Conservation (phyloP, 2,888 invertebrate genomes). For the Chromoteleia sp. region DNA sequence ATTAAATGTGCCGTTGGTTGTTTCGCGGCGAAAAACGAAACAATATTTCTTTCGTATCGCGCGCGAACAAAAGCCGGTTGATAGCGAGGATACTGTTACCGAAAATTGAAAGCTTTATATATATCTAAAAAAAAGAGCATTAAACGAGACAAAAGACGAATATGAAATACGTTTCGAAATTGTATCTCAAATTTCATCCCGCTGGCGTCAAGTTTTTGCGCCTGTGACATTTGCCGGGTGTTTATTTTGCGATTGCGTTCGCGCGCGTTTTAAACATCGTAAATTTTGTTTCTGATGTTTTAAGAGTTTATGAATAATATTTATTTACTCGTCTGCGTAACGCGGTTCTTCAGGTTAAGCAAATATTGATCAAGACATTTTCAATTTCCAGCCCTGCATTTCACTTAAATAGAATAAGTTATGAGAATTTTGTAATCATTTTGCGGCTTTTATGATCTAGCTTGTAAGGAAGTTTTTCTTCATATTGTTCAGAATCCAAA, state of each 20-base stretch:
- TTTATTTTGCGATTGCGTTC: conserved; percentile 12
- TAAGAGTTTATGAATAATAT: conserved; percentile 49
- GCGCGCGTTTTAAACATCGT: conserved; percentile 19
- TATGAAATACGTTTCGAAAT: background rate
- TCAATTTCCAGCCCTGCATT: conserved; percentile 7
- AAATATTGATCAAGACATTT: conserved; percentile 37
- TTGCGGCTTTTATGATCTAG: background rate
- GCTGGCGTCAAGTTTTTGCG: background rate
- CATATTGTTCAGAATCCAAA: no score
- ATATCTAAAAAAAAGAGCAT: background rate
- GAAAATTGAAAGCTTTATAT: conserved; percentile 6
- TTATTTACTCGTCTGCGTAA: conserved; percentile 30
- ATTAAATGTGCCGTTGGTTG: conserved; percentile 6
- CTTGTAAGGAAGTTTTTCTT: no score
- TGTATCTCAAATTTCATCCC: conserved; percentile 1
- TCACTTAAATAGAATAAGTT: conserved; percentile 30
- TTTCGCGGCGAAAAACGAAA: conserved; percentile 9
- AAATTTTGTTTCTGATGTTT: conserved; percentile 34
- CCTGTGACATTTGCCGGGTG: conserved; percentile 14
- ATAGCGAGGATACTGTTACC: background rate
- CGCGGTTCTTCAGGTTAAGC: conserved; percentile 11
- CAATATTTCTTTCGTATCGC: conserved; percentile 2
- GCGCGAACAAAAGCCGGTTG: conserved; percentile 4
- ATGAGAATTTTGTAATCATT: background rate
- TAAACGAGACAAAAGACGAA: background rate